Percentiles rank a stretch among this genome's conserved stretches.
These are phyloP conservation scores for Griposia aprilina DNA, from an alignment of 2,888 invertebrate genomes.

Conservation along the genomic window DNA sequence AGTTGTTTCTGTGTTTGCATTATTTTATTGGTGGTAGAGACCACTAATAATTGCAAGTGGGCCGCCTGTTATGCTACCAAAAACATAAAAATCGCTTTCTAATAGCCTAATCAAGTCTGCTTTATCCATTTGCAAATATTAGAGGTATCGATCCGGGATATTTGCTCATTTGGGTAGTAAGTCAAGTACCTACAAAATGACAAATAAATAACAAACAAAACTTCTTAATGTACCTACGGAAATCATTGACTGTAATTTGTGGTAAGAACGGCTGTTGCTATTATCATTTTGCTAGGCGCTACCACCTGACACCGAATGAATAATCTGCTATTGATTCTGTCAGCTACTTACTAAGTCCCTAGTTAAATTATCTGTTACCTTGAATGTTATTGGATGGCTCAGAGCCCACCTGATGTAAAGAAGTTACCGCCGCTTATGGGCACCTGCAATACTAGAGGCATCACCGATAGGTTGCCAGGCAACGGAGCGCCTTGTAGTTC, in stretches of 20 bases:
- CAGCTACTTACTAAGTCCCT: not conserved
- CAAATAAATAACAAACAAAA: not conserved
- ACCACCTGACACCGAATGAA: not conserved
- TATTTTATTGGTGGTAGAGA: not conserved
- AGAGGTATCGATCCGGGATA: no score
- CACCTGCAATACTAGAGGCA: not conserved
- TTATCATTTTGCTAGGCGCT: conserved; percentile 17
- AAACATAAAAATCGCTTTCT: not conserved
- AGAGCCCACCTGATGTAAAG: not conserved
- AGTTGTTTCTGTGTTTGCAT: not conserved
- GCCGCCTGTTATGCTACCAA: not conserved
- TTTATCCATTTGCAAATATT: not conserved
- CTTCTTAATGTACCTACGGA: not conserved
- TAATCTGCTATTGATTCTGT: not conserved
- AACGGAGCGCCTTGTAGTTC: not conserved
- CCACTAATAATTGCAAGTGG: not conserved
- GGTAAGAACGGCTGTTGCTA: conserved; percentile 5
- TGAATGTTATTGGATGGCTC: not conserved
- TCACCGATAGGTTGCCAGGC: not conserved
- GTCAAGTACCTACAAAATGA: not conserved
- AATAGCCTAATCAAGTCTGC: not conserved
- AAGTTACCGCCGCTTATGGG: no score
- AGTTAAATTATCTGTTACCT: not conserved
- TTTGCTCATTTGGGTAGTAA: not conserved
- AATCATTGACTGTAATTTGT: not conserved